A percentile compares a stretch with the other conserved stretches of the same genome.
Evolutionary conservation across 2,113 vertebrate genomes (phyloP).

Genomic region (Heterotilapia buettikoferi): DNA sequence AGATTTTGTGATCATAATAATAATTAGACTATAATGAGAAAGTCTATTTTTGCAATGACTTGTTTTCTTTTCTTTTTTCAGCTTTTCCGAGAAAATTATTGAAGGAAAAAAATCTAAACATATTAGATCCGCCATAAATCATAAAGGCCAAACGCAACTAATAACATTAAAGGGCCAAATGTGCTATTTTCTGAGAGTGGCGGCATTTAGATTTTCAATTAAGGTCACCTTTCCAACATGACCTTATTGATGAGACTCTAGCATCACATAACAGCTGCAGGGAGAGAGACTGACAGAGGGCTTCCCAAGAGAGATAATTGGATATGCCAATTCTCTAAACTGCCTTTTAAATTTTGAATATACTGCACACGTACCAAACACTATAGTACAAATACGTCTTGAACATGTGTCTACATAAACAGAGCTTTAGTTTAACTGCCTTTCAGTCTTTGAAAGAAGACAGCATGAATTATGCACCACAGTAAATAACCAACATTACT

Average conservation of each 20-base stretch:
- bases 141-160: background rate
- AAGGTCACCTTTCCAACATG: slow-evolving; percentile 12
- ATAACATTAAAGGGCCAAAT: slow-evolving; percentile 8
- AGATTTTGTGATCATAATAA: background rate
- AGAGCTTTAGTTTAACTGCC: background rate
- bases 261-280: background rate
- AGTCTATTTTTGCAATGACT: background rate
- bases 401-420: background rate
- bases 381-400: background rate
- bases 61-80: background rate
- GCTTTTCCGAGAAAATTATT: background rate
- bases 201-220: slow-evolving; percentile 43
- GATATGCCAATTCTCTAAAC: background rate
- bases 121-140: slow-evolving; percentile 20
- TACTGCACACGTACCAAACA: background rate
- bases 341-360: background rate
- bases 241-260: slow-evolving; percentile 5
- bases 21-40: background rate
- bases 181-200: background rate
- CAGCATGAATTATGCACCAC: background rate
- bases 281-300: background rate
- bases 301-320: background rate
- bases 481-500: background rate
- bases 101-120: background rate
- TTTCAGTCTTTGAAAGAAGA: background rate